A percentile compares a stretch with the other conserved stretches of the same genome.
Conservation (phyloP, 2,888 invertebrate species). For the Onchidella celtica region DNA sequence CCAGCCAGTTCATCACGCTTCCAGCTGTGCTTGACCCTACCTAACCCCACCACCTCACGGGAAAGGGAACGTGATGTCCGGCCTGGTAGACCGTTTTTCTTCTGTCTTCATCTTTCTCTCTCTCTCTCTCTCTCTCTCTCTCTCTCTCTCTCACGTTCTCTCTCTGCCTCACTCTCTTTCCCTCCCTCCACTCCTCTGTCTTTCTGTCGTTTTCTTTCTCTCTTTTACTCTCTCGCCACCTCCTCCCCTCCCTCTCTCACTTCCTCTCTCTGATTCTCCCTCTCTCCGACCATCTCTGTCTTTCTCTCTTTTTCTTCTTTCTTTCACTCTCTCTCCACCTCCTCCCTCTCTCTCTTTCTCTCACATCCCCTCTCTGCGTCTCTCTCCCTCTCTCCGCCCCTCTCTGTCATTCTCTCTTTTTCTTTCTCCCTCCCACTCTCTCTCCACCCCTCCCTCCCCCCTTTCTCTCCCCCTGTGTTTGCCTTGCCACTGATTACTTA, state of each 20-base stretch:
- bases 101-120: slow-evolving; percentile 16
- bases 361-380: slow-evolving; percentile 20
- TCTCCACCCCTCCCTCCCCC: not conserved
- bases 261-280: slow-evolving; percentile 3
- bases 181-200: slow-evolving; percentile 15
- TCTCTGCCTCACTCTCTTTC: slow-evolving; percentile 27
- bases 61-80: too few species aligned
- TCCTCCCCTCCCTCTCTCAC: not conserved
- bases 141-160: slow-evolving; percentile 26
- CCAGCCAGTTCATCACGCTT: too few species aligned
- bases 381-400: slow-evolving; percentile 16
- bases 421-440: not conserved
- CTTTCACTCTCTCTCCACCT: slow-evolving; percentile 12
- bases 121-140: slow-evolving; percentile 30
- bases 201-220: not conserved
- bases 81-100: too few species aligned
- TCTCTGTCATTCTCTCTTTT: not conserved
- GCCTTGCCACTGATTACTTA: too few species aligned
- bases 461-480: too few species aligned
- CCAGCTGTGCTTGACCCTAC: too few species aligned
- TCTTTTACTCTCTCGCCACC: not conserved
- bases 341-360: slow-evolving; percentile 27
- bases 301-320: not conserved
- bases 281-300: too few species aligned
- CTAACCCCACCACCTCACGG: too few species aligned